A percentile compares a stretch with the other conserved stretches of the same genome.
phyloP scores from a whole-genome alignment of 1,140 invertebrate genomes.

The Mylabris phalerata region DNA sequence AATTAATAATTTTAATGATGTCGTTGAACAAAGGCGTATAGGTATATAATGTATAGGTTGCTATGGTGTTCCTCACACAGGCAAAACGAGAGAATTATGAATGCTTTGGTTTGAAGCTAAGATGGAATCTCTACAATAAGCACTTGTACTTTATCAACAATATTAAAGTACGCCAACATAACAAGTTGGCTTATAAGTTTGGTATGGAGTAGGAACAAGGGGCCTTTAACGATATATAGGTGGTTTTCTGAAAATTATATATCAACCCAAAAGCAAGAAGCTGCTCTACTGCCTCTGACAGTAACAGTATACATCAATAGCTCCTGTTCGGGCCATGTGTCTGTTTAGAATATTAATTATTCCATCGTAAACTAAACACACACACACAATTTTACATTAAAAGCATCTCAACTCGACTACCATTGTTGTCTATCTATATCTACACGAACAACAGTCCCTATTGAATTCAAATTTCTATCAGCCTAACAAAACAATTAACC shows the following conservation, averaged over 20 bases:
- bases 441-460: no score
- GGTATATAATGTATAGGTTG: slow-evolving; percentile 6
- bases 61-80: slow-evolving; percentile 1
- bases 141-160: slow-evolving; percentile 17
- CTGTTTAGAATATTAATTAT: slow-evolving; percentile 15
- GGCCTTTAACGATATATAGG: slow-evolving; percentile 12
- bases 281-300: background rate
- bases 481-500: no score
- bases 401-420: background rate
- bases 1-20: slow-evolving; percentile 18
- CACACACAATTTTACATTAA: background rate
- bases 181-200: slow-evolving; percentile 15
- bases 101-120: slow-evolving; percentile 9
- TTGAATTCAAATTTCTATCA: no score
- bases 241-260: slow-evolving; percentile 6
- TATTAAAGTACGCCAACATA: slow-evolving; percentile 15
- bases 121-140: slow-evolving; percentile 15
- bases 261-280: slow-evolving; percentile 7
- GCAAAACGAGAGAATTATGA: background rate
- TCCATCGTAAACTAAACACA: slow-evolving; percentile 4
- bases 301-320: slow-evolving; percentile 14
- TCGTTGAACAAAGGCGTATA: slow-evolving; percentile 6
- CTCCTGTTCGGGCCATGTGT: slow-evolving; percentile 13
- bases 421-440: no score
- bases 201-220: slow-evolving; percentile 12